Evolutionary conservation across 2,888 invertebrate species (phyloP).

Genomic region (Melinopterus prodromus): DNA sequence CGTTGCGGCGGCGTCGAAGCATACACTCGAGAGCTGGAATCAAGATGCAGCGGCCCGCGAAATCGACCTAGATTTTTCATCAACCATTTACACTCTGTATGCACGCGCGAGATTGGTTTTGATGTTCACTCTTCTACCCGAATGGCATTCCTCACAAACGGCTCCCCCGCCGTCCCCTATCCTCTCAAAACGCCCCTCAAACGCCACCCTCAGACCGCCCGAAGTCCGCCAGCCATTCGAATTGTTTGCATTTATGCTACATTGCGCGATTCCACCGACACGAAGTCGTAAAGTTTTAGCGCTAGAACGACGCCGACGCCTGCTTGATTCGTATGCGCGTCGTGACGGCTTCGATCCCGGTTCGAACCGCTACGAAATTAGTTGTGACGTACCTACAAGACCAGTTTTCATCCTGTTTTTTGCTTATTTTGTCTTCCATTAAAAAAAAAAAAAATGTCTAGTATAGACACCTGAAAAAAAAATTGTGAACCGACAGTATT

Average conservation of each 20-base stretch:
- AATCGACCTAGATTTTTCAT: slow-evolving; percentile 24
- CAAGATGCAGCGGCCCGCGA: slow-evolving; percentile 13
- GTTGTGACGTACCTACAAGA: too few species aligned
- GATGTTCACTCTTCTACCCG: slow-evolving; percentile 13
- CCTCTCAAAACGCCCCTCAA: neutral
- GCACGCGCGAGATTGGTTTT: slow-evolving; percentile 20
- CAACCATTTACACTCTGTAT: slow-evolving; percentile 19
- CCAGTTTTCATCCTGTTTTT: too few species aligned
- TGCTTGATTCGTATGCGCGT: too few species aligned
- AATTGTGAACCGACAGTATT: too few species aligned
- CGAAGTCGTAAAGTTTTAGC: neutral
- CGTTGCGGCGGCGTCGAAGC: neutral
- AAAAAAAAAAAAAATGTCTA: too few species aligned
- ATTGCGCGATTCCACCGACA: neutral
- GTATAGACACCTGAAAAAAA: too few species aligned
- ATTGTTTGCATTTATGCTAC: slow-evolving; percentile 4
- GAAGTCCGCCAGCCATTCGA: neutral
- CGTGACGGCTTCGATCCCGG: neutral
- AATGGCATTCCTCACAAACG: neutral
- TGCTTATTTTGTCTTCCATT: too few species aligned
- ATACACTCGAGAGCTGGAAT: neutral
- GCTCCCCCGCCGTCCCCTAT: neutral
- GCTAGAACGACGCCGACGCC: too few species aligned
- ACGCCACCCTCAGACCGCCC: neutral
- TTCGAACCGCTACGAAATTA: neutral